phyloP scores from a whole-genome alignment of 2,797 vertebrate genomes.

The Tolypeutes matacus region DNA sequence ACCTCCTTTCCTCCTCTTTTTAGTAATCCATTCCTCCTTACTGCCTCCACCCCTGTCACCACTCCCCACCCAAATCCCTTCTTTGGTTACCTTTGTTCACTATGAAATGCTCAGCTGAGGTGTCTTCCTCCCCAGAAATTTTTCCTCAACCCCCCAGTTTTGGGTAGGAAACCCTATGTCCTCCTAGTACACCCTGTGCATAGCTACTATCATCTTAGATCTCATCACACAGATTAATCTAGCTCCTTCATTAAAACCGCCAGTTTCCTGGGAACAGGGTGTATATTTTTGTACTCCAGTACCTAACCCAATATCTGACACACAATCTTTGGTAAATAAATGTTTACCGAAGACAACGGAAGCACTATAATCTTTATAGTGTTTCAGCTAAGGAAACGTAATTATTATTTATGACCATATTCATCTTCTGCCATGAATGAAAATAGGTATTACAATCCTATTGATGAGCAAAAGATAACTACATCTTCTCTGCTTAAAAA shows the following conservation, averaged over 20 bases:
- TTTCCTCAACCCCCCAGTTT: neutral
- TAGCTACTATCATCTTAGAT: accelerated
- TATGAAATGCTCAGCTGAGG: neutral
- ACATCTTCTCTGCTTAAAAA: slow-evolving; percentile 10
- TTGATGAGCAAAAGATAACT: neutral
- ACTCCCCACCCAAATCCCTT: neutral
- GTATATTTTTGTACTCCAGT: neutral
- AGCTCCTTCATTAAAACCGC: neutral
- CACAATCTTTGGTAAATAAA: neutral
- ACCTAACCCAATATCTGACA: neutral
- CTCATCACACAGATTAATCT: neutral
- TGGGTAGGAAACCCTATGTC: accelerated
- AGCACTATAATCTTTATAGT: neutral
- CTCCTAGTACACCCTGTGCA: neutral
- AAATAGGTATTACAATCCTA: neutral
- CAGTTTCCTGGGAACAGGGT: neutral
- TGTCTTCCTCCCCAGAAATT: neutral
- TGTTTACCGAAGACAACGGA: neutral
- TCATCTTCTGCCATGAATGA: neutral
- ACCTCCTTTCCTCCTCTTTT: neutral
- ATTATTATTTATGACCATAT: neutral
- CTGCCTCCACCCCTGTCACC: neutral
- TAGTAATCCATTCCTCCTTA: neutral
- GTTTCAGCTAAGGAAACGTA: neutral
- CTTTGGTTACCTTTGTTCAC: neutral